A percentile compares a stretch with the other conserved stretches of the same genome.
Conservation (phyloP, 2,888 invertebrate genomes). For the Itoplectis maculator region DNA sequence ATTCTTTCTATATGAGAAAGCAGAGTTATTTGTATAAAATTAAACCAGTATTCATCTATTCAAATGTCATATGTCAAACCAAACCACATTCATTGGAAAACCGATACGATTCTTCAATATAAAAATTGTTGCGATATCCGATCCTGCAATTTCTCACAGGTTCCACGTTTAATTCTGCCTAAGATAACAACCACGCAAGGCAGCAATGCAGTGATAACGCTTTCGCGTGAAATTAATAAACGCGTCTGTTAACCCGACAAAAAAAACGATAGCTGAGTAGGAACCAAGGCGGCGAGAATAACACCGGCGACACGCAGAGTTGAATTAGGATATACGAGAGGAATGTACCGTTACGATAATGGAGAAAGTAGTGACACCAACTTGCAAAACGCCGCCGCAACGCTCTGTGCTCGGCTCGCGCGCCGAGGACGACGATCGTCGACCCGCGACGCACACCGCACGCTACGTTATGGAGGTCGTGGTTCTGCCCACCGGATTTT, state of each 20-base stretch:
- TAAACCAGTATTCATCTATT: not conserved
- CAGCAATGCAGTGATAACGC: conserved; percentile 45
- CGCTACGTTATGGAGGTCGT: conserved; percentile 51
- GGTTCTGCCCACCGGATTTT: conserved; percentile 34
- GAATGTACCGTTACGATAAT: conserved; percentile 79
- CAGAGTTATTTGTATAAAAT: too few species aligned
- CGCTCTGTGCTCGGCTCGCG: conserved; percentile 23
- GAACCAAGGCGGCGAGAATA: conserved; percentile 41
- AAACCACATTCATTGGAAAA: not conserved
- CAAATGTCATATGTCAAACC: not conserved
- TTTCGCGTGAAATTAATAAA: conserved; percentile 9
- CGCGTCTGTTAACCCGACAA: not conserved
- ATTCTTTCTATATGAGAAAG: too few species aligned
- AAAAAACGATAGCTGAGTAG: conserved; percentile 55
- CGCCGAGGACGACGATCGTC: conserved; percentile 54
- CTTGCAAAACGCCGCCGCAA: conserved; percentile 56
- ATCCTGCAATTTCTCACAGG: not conserved
- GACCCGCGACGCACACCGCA: conserved; percentile 54
- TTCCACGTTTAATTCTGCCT: conserved; percentile 15
- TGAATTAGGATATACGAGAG: conserved; percentile 76
- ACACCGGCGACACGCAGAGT: conserved; percentile 72
- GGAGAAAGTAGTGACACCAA: conserved; percentile 79
- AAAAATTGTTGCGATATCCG: not conserved
- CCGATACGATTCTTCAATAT: not conserved
- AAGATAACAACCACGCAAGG: conserved; percentile 37